Evolutionary conservation across 2,113 vertebrate genomes (phyloP).

Genomic region (Aegithalos caudatus): DNA sequence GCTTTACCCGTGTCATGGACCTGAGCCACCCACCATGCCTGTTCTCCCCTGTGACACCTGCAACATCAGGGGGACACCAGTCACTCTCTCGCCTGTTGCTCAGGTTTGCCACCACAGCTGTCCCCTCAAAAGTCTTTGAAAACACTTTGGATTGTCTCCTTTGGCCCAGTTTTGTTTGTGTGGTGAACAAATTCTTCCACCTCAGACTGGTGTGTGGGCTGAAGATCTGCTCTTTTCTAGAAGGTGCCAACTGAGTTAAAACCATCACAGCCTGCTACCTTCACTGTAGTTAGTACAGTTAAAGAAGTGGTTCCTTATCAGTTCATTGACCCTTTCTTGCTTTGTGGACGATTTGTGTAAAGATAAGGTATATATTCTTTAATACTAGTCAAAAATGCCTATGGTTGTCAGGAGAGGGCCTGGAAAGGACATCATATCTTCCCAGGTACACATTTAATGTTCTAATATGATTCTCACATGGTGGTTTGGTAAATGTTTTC

Average conservation of each 20-base stretch:
- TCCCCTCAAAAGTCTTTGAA: background rate
- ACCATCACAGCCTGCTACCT: background rate
- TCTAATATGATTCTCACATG: background rate
- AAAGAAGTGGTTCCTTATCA: background rate
- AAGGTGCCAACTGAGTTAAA: background rate
- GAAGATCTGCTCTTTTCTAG: background rate
- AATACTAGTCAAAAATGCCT: background rate
- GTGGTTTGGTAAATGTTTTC: background rate
- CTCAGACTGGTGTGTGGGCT: background rate
- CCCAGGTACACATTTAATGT: background rate
- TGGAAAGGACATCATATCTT: background rate
- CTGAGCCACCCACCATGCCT: background rate
- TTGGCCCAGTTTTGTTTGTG: background rate
- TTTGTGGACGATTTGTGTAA: background rate
- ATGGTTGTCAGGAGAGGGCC: background rate
- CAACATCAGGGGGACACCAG: rapidly evolving
- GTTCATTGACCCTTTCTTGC: background rate
- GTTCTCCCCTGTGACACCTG: rapidly evolving
- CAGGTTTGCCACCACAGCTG: background rate
- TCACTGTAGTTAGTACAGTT: background rate
- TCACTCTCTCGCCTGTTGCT: background rate
- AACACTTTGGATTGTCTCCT: background rate
- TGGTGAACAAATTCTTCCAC: background rate
- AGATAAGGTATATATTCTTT: background rate
- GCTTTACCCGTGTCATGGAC: background rate